Percentiles rank a stretch among this genome's conserved stretches.
Conservation (phyloP, 2,888 invertebrate genomes). For the Macaria liturata region DNA sequence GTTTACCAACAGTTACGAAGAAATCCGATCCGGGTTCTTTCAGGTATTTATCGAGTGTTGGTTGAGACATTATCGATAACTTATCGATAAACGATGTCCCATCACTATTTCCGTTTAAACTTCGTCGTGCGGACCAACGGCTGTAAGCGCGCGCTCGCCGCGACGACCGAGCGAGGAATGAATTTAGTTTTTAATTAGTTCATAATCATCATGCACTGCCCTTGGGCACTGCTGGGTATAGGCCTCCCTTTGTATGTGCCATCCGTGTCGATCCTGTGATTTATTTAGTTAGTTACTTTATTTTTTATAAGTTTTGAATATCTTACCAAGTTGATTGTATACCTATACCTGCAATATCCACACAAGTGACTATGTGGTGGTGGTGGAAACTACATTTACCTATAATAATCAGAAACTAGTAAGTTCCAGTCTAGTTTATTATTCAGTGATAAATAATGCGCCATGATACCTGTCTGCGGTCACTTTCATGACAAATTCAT, state of each 20-base stretch:
- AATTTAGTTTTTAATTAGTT: no score
- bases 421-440: conserved; percentile 3
- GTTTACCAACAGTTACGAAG: background rate
- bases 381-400: no score
- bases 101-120: background rate
- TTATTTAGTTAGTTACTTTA: no score
- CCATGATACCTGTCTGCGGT: conserved; percentile 29
- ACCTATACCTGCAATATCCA: no score
- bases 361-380: no score
- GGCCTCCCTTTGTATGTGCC: no score
- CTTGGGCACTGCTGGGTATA: no score
- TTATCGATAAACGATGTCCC: background rate
- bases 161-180: background rate
- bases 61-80: background rate
- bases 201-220: no score
- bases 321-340: no score
- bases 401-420: no score
- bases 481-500: conserved; percentile 54
- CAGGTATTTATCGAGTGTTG: background rate
- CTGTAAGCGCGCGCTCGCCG: background rate
- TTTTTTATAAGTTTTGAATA: no score
- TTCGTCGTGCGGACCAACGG: background rate
- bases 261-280: no score
- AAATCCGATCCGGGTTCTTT: background rate
- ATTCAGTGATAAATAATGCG: conserved; percentile 31